Evolutionary conservation across 2,113 vertebrate genomes (phyloP).

Genomic region (Lathamus discolor): DNA sequence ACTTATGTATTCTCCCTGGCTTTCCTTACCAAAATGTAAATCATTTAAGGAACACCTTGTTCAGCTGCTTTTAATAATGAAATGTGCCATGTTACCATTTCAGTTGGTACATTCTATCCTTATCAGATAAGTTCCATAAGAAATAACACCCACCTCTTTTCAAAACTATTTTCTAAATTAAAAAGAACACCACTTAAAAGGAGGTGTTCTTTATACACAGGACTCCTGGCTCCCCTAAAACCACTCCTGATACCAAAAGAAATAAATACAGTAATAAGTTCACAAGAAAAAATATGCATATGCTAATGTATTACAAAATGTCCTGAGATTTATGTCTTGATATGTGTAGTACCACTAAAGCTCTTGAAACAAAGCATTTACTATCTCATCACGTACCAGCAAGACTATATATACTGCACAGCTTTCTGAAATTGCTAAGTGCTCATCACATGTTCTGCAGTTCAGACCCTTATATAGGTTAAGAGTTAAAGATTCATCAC

Average conservation of each 20-base stretch:
- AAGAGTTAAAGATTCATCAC: background rate
- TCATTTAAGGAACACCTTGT: background rate
- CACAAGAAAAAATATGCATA: background rate
- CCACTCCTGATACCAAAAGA: background rate
- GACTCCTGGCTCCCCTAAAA: conserved; percentile 16
- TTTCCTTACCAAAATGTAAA: background rate
- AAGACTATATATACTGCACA: background rate
- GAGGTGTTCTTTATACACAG: background rate
- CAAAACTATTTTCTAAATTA: background rate
- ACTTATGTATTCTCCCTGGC: background rate
- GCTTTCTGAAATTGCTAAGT: background rate
- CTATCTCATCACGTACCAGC: background rate
- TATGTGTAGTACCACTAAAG: background rate
- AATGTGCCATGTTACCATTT: background rate
- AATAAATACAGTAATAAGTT: background rate
- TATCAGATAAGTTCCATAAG: conserved; percentile 11
- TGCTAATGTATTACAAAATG: background rate
- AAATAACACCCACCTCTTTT: background rate
- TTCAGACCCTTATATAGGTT: background rate
- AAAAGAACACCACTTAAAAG: conserved; percentile 20
- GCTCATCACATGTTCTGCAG: background rate
- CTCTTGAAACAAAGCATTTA: background rate
- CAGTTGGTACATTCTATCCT: background rate
- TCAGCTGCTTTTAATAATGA: background rate
- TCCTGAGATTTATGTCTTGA: background rate